A percentile compares a stretch with the other conserved stretches of the same genome.
Evolutionary conservation across 2,113 vertebrate genomes (phyloP).

Genomic region (Chamaea fasciata): DNA sequence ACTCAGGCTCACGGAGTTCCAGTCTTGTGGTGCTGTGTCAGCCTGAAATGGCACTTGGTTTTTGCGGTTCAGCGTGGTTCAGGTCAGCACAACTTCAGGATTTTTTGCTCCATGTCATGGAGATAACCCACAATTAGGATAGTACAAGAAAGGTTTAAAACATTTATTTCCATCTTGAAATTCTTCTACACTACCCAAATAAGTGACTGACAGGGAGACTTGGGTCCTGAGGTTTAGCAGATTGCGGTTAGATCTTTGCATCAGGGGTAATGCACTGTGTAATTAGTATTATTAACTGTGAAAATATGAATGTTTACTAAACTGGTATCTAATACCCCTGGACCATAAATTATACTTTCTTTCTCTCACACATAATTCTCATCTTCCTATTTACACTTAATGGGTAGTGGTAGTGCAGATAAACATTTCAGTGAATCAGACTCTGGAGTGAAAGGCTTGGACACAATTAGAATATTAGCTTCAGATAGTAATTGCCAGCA

Average conservation of each 20-base stretch:
- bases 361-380: background rate
- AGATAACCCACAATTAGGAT: background rate
- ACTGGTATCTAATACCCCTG: background rate
- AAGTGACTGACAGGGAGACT: background rate
- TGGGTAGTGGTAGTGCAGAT: background rate
- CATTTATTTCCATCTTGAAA: background rate
- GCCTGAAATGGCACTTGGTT: background rate
- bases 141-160: background rate
- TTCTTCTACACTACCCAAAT: background rate
- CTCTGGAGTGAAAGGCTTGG: background rate
- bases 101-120: background rate
- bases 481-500: background rate
- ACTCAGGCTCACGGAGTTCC: background rate
- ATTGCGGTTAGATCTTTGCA: background rate
- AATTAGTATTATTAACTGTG: background rate
- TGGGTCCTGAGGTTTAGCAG: background rate
- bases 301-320: background rate
- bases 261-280: background rate
- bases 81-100: background rate
- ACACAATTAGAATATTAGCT: constrained; percentile 9
- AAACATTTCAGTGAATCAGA: background rate
- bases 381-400: background rate
- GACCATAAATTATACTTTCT: background rate
- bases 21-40: background rate
- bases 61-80: fast-evolving